Evolutionary conservation across 2,797 vertebrate genomes (phyloP).

Genomic region (Centropyge bicolor): DNA sequence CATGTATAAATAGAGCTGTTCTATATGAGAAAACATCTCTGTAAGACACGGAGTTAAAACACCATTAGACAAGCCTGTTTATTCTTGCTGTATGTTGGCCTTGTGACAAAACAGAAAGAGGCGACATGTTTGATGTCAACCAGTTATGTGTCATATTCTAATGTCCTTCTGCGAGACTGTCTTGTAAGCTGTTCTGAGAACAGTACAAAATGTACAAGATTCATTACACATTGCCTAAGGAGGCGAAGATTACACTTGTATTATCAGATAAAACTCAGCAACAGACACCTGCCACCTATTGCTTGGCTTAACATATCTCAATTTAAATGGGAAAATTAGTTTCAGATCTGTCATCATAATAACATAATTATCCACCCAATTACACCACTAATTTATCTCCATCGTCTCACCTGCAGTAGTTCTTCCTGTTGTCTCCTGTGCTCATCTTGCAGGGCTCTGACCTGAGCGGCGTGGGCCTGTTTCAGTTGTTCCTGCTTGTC

Average conservation of each 20-base stretch:
- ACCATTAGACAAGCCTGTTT: background rate
- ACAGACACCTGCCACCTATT: background rate
- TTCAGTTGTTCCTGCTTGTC: slow-evolving; percentile 65
- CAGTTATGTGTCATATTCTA: background rate
- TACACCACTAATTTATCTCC: background rate
- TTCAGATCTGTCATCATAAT: slow-evolving; percentile 1
- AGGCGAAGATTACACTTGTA: background rate
- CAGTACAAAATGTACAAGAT: background rate
- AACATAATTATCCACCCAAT: background rate
- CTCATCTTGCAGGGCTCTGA: slow-evolving; percentile 76
- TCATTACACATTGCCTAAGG: background rate
- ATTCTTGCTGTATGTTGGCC: background rate
- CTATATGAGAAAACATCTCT: background rate
- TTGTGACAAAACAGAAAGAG: background rate
- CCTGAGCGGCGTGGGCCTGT: slow-evolving; percentile 67
- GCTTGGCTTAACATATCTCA: background rate
- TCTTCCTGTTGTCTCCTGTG: slow-evolving; percentile 77
- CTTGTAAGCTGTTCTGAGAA: background rate
- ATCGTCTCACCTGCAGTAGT: slow-evolving; percentile 80
- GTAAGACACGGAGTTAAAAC: background rate
- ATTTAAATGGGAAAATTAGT: background rate
- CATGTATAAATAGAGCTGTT: background rate
- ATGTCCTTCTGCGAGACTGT: background rate
- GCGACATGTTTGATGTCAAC: background rate
- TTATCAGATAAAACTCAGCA: background rate